Conservation (phyloP, 2,797 vertebrate species). For the Heliangelus exortis region DNA sequence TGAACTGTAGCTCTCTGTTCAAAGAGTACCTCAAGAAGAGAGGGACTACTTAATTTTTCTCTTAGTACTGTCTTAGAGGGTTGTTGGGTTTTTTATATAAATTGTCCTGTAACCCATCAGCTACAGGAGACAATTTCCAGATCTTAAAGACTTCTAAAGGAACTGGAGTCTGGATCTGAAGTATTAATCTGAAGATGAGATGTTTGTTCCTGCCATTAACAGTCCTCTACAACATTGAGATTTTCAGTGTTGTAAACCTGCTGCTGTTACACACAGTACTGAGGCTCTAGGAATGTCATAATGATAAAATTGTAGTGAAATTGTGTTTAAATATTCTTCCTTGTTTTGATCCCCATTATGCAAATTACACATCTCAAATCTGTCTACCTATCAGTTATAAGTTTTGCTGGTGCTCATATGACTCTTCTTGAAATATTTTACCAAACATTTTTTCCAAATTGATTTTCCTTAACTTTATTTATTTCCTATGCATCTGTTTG, state of each 20-base stretch:
- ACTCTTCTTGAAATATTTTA: constrained; percentile 35
- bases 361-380: constrained; percentile 22
- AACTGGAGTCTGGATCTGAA: not conserved
- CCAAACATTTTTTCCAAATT: constrained; percentile 18
- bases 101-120: not conserved
- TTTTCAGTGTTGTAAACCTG: not conserved
- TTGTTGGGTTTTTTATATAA: not conserved
- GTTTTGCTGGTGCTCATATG: constrained; percentile 33
- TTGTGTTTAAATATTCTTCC: constrained; percentile 29
- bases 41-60: not conserved
- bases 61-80: not conserved
- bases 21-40: not conserved
- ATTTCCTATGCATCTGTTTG: not conserved
- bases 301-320: constrained; percentile 14
- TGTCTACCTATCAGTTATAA: constrained; percentile 39
- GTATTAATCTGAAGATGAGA: not conserved
- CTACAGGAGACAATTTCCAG: not conserved
- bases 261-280: not conserved
- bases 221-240: not conserved
- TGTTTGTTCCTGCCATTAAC: not conserved
- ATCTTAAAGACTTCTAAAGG: not conserved
- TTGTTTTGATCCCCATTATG: constrained; percentile 34
- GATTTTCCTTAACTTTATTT: constrained; percentile 34
- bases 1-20: not conserved
- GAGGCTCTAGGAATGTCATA: not conserved